Percentiles rank a stretch among this genome's conserved stretches.
Conservation (phyloP, 2,888 invertebrate genomes). For the Himalopsyche japonica region DNA sequence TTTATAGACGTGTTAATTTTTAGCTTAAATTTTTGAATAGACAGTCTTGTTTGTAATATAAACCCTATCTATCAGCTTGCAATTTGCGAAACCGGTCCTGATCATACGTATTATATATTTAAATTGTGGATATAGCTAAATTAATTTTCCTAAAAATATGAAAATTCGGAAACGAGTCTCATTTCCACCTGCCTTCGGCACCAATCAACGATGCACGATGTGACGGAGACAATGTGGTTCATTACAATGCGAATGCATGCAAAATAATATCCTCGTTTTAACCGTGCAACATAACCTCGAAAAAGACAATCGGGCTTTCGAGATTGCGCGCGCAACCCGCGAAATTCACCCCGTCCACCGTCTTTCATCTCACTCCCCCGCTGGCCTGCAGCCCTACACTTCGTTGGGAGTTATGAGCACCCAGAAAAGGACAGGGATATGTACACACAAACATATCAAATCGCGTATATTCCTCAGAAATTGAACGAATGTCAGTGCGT, state of each 20-base stretch:
- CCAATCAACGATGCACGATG: no score
- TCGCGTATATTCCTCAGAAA: slow-evolving; percentile 12
- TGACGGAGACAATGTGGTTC: not conserved
- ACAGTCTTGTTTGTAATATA: no score
- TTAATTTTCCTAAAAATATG: no score
- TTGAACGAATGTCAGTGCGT: slow-evolving; percentile 28
- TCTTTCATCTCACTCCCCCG: slow-evolving; percentile 8
- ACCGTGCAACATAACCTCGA: slow-evolving; percentile 25
- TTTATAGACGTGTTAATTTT: no score
- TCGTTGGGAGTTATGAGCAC: slow-evolving; percentile 1
- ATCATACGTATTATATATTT: no score
- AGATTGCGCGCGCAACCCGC: slow-evolving; percentile 23
- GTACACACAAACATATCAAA: slow-evolving; percentile 22
- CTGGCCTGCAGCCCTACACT: not conserved
- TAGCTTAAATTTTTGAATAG: no score
- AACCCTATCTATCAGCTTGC: no score
- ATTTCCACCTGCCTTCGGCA: no score
- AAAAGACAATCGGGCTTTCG: slow-evolving; percentile 20
- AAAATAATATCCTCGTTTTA: not conserved
- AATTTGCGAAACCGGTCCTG: no score
- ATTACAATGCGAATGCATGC: not conserved
- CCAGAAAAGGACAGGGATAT: slow-evolving; percentile 21
- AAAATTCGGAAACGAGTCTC: no score
- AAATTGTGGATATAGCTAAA: no score
- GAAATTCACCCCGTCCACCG: slow-evolving; percentile 2